Evolutionary conservation across 2,797 vertebrate species (phyloP).

Genomic region (Gadopsis marmoratus): DNA sequence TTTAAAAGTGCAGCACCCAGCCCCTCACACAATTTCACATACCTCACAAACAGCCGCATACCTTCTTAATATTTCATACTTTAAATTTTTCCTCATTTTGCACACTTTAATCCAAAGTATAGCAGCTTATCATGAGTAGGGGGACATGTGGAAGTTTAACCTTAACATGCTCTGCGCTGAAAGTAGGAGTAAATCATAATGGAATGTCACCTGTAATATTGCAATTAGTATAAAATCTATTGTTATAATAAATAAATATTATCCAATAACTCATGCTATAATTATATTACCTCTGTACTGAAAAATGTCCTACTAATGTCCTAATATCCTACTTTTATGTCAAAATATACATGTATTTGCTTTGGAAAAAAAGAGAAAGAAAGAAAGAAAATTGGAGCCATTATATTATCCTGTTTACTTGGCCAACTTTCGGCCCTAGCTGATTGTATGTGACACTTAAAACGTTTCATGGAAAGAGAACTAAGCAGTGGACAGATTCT

Average conservation of each 20-base stretch:
- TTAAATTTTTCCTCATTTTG: slow-evolving; percentile 36
- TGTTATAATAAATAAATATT: no score
- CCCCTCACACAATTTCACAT: slow-evolving; percentile 63
- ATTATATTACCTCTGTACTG: no score
- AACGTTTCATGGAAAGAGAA: slow-evolving; percentile 26
- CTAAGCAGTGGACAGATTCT: slow-evolving; percentile 20
- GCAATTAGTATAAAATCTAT: no score
- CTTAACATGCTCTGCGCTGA: neutral
- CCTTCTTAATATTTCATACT: slow-evolving; percentile 65
- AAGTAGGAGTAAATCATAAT: neutral
- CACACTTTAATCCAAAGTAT: slow-evolving; percentile 12
- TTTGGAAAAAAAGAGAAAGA: neutral
- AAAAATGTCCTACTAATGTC: no score
- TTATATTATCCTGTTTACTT: neutral
- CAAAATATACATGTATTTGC: neutral
- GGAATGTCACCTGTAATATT: neutral
- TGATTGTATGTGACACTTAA: slow-evolving; percentile 3
- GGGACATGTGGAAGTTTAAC: neutral
- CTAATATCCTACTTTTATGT: neutral
- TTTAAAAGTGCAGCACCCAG: neutral
- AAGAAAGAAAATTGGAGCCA: no score
- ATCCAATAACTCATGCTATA: neutral
- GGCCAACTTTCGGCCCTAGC: neutral
- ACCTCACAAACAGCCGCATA: slow-evolving; percentile 43
- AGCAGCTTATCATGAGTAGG: neutral